Percentiles rank a stretch among this genome's conserved stretches.
Evolutionary conservation across 2,113 vertebrate species (phyloP).

Genomic region (Ardeotis arabs): DNA sequence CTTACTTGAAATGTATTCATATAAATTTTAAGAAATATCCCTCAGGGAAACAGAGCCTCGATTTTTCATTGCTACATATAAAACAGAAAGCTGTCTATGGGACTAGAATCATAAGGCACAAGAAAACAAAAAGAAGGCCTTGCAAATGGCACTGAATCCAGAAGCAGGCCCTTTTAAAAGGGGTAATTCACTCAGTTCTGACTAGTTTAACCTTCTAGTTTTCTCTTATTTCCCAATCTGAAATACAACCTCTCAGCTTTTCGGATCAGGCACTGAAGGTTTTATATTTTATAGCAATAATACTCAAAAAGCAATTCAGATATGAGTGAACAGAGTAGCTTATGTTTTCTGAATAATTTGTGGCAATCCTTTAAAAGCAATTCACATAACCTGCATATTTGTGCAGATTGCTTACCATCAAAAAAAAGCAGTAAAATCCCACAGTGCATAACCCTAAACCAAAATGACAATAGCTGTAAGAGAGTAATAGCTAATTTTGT

Average conservation of each 20-base stretch:
- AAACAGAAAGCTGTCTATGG: neutral
- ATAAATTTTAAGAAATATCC: slow-evolving; percentile 50
- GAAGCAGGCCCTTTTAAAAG: slow-evolving; percentile 7
- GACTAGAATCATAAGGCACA: neutral
- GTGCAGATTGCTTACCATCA: neutral
- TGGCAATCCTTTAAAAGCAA: neutral
- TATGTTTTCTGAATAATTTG: slow-evolving; percentile 7
- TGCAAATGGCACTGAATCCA: neutral
- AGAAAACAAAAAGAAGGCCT: neutral
- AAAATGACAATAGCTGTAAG: neutral
- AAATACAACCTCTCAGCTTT: neutral
- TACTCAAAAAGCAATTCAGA: slow-evolving; percentile 6
- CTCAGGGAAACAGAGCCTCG: neutral
- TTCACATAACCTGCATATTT: neutral
- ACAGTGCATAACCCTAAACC: neutral
- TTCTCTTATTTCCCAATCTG: neutral
- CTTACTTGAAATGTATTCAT: slow-evolving; percentile 61
- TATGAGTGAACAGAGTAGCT: neutral
- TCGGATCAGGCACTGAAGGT: neutral
- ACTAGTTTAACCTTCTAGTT: slow-evolving; percentile 26
- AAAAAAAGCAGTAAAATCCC: neutral
- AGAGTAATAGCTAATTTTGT: neutral
- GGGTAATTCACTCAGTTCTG: neutral
- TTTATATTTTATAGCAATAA: neutral
- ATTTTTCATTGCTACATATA: slow-evolving; percentile 33